Base-by-base conservation (phyloP, 2,113 vertebrate species). In the Otus sunia region DNA sequence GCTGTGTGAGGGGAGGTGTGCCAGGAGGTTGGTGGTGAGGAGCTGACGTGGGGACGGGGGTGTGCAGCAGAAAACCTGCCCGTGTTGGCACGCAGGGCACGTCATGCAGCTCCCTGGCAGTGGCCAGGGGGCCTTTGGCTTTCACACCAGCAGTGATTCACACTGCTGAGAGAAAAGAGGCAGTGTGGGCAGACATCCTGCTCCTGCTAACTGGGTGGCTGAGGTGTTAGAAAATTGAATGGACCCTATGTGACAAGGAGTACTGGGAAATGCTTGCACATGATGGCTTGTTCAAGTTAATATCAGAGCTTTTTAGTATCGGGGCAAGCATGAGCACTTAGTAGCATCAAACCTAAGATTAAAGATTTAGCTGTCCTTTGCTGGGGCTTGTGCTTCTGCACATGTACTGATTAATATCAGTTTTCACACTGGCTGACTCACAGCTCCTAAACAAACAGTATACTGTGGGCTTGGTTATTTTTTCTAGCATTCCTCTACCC, bases 41-140 rank as follows among this genome's bases (percentile, higher is more conserved):
- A 47, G 13, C 41, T 71, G 91, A 36, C 1, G 25, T 2, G 9
- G 37, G 59, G 50, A 41, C 0, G 1, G 63, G 52, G 63, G 5
- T 0, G 2, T 79, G 62, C 15, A 27, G 50, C 1, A 6, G 49
- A 47, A 25, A 52, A 45, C 20, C 27, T 71, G 66, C n/a, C 37
- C 2, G 2, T 2, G 11, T 36, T 36, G 62, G n/a, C 66, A 64
- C 1, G 1, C 0, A 1, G 22, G 69, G 9, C 36, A 64, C 0
- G 3, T 9, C 47, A 45, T 0, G 7, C 23, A 32, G 58, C 12
- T 0, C 0, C 7, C 63, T n/a, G n/a, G 26, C 39, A 58, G 32
- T 0, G 29, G 11, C 29, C 74, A 63, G 37, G 29, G 20, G 85
- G 47, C 37, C 45, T 55, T 53, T 73, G 85, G 15, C 64, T 76